phyloP scores from a whole-genome alignment of 2,113 vertebrate species.

The Pyxicephalus adspersus region DNA sequence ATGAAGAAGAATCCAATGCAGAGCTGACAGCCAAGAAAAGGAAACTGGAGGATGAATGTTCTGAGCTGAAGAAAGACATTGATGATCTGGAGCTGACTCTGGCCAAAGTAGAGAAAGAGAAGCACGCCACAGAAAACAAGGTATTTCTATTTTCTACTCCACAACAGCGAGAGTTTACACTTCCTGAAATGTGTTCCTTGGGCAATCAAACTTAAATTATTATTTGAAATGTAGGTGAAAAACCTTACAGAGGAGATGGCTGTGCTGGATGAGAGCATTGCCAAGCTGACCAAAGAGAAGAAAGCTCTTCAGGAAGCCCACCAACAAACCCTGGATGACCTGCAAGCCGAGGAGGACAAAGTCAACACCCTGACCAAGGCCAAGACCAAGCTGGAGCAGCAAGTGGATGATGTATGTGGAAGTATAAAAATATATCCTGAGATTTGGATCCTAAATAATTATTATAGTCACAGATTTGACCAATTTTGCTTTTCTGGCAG shows the following conservation, averaged over 20 bases:
- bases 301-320: slow-evolving; percentile 78
- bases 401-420: slow-evolving; percentile 72
- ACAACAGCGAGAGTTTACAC: not conserved
- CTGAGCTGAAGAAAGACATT: slow-evolving; percentile 80
- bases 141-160: slow-evolving; percentile 54
- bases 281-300: slow-evolving; percentile 80
- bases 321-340: slow-evolving; percentile 73
- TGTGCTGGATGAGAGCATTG: slow-evolving; percentile 78
- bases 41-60: slow-evolving; percentile 79
- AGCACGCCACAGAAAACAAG: slow-evolving; percentile 83
- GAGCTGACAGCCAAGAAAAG: slow-evolving; percentile 78
- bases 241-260: slow-evolving; percentile 84
- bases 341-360: slow-evolving; percentile 72
- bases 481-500: slow-evolving; percentile 60
- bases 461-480: not conserved
- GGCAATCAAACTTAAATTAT: not conserved
- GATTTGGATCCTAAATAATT: not conserved
- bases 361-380: slow-evolving; percentile 68
- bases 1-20: slow-evolving; percentile 81
- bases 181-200: not conserved
- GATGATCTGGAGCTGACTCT: slow-evolving; percentile 75
- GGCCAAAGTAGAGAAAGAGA: slow-evolving; percentile 84
- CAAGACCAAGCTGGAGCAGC: slow-evolving; percentile 71
- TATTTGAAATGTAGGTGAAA: slow-evolving; percentile 71
- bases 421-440: not conserved